Conservation (phyloP, 2,797 vertebrate species). For the Oryzias sinensis region DNA sequence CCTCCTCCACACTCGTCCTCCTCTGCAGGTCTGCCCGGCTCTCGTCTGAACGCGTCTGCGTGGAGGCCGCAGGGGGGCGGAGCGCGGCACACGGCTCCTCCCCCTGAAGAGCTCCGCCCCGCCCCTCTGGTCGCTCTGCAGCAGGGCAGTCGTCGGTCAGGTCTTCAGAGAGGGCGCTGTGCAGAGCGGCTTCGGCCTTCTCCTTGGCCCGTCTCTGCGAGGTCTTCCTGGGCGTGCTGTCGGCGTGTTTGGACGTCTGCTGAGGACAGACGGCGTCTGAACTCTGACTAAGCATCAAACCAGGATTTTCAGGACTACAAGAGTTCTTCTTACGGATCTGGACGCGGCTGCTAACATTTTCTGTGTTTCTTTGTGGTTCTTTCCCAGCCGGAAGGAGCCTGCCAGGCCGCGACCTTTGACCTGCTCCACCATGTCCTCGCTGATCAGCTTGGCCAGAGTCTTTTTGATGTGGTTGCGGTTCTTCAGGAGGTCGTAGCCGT, state of each 20-base stretch:
- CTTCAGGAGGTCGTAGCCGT: constrained; percentile 86
- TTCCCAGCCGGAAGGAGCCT: constrained; percentile 92
- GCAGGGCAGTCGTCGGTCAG: constrained; percentile 42
- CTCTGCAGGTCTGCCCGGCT: constrained; percentile 35
- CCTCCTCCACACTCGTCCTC: constrained; percentile 4
- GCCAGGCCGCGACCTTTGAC: constrained; percentile 94
- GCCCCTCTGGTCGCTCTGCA: constrained; percentile 65
- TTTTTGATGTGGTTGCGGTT: constrained; percentile 90
- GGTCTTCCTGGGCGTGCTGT: constrained; percentile 63
- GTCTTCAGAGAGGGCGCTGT: constrained; percentile 67
- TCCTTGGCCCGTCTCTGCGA: constrained; percentile 76
- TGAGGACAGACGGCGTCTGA: no score
- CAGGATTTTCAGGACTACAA: not conserved
- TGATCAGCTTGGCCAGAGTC: constrained; percentile 86
- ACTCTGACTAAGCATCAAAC: not conserved
- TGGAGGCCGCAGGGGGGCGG: constrained; percentile 13
- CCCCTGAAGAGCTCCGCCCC: constrained; percentile 39
- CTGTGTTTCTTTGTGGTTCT: constrained; percentile 91
- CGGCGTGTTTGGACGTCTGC: constrained; percentile 30
- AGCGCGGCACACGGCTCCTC: constrained; percentile 18
- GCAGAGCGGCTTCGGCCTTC: constrained; percentile 69
- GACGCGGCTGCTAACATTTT: constrained; percentile 60
- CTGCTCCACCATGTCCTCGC: constrained; percentile 86
- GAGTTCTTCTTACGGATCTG: constrained; percentile 80
- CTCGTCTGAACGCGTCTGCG: constrained; percentile 25